A percentile compares a stretch with the other conserved stretches of the same genome.
Evolutionary conservation across 2,888 invertebrate species (phyloP).

Genomic region (Serripes groenlandicus): DNA sequence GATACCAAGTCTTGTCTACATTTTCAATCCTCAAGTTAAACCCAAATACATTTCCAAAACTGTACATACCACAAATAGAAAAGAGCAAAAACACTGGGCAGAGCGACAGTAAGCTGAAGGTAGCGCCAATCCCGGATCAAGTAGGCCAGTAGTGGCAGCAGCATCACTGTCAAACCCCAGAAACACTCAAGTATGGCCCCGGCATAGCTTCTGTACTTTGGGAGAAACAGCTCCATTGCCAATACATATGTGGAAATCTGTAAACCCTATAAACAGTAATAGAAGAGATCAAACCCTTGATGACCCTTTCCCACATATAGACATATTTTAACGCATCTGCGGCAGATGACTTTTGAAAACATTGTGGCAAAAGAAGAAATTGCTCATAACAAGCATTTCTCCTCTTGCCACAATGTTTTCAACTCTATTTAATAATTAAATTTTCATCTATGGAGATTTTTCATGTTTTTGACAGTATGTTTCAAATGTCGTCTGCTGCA

Average conservation of each 20-base stretch:
- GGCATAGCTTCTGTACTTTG: conserved; percentile 87
- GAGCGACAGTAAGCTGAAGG: conserved; percentile 87
- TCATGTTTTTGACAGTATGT: too few species aligned
- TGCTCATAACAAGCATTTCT: not conserved
- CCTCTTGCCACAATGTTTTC: too few species aligned
- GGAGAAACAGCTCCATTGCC: conserved; percentile 87
- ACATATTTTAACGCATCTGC: not conserved
- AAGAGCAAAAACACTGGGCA: conserved; percentile 87
- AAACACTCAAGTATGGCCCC: conserved; percentile 87
- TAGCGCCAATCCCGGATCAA: conserved; percentile 88
- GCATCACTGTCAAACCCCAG: conserved; percentile 87
- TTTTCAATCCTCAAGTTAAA: too few species aligned
- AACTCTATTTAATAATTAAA: too few species aligned
- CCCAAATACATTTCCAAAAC: too few species aligned
- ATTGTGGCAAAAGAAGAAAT: not conserved
- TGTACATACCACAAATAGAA: conserved; percentile 85
- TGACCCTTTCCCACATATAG: not conserved
- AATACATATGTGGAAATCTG: conserved; percentile 88
- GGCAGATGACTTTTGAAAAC: not conserved
- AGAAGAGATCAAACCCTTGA: not conserved
- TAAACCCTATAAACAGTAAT: conserved; percentile 84
- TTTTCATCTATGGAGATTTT: too few species aligned
- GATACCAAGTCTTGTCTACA: too few species aligned
- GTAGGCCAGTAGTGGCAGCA: conserved; percentile 87
- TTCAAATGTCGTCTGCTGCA: too few species aligned